Evolutionary conservation across 2,888 invertebrate species (phyloP).

Genomic region (Brachyptera putata): DNA sequence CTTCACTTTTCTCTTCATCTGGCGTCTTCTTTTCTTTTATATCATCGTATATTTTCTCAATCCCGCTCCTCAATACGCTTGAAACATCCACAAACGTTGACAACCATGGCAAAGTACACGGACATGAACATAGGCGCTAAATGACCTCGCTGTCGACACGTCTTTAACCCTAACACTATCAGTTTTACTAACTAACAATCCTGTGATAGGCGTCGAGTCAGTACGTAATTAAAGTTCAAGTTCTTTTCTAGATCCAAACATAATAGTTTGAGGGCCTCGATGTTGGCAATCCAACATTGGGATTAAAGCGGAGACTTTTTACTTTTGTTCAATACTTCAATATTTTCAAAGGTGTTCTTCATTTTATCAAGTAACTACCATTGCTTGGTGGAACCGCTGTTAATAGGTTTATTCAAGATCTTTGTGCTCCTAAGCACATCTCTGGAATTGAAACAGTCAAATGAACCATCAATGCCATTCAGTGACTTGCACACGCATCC

Average conservation of each 20-base stretch:
- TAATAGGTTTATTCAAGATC: neutral
- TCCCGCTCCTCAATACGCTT: too few species aligned
- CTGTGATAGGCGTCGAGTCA: constrained; percentile 15
- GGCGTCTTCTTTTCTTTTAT: too few species aligned
- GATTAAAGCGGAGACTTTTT: neutral
- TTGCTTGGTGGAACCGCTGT: neutral
- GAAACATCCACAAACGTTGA: too few species aligned
- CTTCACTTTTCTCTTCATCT: too few species aligned
- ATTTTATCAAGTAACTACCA: constrained; percentile 16
- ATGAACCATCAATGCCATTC: constrained; percentile 11
- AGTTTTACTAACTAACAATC: too few species aligned
- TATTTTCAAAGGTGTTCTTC: neutral
- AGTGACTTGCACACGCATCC: constrained; percentile 5
- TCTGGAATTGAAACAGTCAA: constrained; percentile 20
- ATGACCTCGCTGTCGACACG: too few species aligned
- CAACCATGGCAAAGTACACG: too few species aligned
- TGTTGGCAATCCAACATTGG: constrained; percentile 9
- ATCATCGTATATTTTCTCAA: too few species aligned
- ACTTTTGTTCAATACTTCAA: constrained; percentile 13
- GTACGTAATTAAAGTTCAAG: constrained; percentile 12
- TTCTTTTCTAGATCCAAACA: constrained; percentile 1
- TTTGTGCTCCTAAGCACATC: neutral
- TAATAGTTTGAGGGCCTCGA: neutral
- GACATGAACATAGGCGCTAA: too few species aligned
- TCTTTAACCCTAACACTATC: too few species aligned